A percentile compares a stretch with the other conserved stretches of the same genome.
These are phyloP conservation scores for Tetranychus truncatus DNA, from an alignment of 2,888 invertebrate genomes.

Conservation along the genomic window DNA sequence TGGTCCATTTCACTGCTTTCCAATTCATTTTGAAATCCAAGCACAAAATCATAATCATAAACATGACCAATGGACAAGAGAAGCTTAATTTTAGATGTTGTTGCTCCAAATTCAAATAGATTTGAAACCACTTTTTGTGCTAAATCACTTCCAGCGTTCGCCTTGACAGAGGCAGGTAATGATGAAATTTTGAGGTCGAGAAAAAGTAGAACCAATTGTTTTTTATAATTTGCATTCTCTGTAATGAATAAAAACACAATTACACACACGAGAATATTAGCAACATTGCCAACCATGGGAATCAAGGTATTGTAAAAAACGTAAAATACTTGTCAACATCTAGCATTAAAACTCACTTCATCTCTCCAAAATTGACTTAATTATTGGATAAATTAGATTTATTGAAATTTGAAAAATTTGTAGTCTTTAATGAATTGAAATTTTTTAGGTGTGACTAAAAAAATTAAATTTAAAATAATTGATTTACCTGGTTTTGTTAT, in stretches of 20 bases:
- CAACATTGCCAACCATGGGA: neutral
- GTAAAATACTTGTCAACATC: neutral
- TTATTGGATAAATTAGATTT: neutral
- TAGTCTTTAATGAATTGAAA: neutral
- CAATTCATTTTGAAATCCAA: constrained; percentile 24
- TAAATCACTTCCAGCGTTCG: constrained; percentile 25
- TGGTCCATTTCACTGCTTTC: constrained; percentile 16
- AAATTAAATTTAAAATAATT: neutral
- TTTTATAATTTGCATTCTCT: constrained; percentile 18
- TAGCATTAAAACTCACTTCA: neutral
- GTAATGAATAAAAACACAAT: neutral
- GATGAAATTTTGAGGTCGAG: constrained; percentile 26
- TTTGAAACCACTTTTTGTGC: constrained; percentile 25
- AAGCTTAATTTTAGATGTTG: constrained; percentile 15
- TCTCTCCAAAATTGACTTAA: neutral
- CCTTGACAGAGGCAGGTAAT: constrained; percentile 22
- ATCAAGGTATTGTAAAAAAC: neutral
- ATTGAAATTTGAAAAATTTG: neutral
- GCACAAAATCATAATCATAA: constrained; percentile 25
- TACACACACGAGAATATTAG: neutral
- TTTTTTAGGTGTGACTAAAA: neutral
- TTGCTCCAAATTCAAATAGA: constrained; percentile 20
- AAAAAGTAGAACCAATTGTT: constrained; percentile 25
- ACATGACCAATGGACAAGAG: constrained; percentile 26
- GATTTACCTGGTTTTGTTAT: constrained; percentile 23